Evolutionary conservation across 2,888 invertebrate genomes (phyloP).

Genomic region (Choristoneura rosaceana): DNA sequence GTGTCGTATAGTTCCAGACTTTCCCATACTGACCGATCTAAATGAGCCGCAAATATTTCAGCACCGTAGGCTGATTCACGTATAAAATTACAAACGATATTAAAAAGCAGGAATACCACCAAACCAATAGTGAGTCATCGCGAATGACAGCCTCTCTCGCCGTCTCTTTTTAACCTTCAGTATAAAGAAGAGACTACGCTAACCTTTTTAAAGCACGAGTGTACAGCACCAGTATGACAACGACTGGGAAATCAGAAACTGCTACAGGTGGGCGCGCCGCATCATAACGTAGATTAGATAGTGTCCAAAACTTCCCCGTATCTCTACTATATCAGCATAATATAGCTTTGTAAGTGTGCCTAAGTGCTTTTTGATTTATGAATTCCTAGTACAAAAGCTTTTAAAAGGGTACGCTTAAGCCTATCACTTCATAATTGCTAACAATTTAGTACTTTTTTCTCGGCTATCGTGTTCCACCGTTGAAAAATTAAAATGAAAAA

Average conservation of each 20-base stretch:
- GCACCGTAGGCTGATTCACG: not conserved
- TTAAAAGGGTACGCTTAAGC: not conserved
- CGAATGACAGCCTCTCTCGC: not conserved
- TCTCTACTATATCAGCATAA: not conserved
- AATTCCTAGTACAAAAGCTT: not conserved
- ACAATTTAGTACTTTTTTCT: too few species aligned
- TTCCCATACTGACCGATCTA: too few species aligned
- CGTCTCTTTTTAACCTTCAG: not conserved
- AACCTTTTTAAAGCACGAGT: not conserved
- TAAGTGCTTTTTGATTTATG: conserved; percentile 9
- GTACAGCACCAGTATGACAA: not conserved
- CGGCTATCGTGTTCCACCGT: too few species aligned
- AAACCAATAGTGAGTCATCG: not conserved
- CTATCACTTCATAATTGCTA: too few species aligned
- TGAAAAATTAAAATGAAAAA: too few species aligned
- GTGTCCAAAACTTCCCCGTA: conserved; percentile 7
- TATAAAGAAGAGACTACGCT: not conserved
- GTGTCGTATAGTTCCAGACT: too few species aligned
- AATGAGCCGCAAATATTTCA: not conserved
- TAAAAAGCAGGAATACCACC: not conserved
- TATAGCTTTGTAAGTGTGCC: not conserved
- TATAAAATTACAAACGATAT: not conserved
- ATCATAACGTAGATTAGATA: conserved; percentile 9
- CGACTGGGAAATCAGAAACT: conserved; percentile 10
- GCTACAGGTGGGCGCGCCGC: conserved; percentile 3